Percentiles rank a stretch among this genome's conserved stretches.
Conservation (phyloP, 2,888 invertebrate genomes). For the Notodonta dromedarius region DNA sequence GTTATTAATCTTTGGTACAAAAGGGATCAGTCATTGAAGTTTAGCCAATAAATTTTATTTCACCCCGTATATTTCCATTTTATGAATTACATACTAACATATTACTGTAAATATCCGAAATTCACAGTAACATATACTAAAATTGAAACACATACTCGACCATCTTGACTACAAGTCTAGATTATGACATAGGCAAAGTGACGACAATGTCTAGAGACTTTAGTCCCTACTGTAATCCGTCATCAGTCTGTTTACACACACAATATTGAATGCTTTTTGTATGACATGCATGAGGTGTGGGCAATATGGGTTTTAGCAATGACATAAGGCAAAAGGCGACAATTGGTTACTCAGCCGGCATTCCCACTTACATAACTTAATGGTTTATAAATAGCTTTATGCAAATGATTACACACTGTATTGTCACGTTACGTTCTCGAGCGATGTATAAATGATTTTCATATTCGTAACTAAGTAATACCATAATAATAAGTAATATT, state of each 20-base stretch:
- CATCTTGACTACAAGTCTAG: too few species aligned
- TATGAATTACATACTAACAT: too few species aligned
- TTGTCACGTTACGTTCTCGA: constrained; percentile 8
- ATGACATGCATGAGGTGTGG: constrained; percentile 20
- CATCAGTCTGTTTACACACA: not conserved
- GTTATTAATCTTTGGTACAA: too few species aligned
- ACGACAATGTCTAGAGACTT: not conserved
- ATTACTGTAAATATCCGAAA: too few species aligned
- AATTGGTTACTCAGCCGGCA: constrained; percentile 59
- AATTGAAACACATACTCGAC: too few species aligned
- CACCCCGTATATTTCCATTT: too few species aligned
- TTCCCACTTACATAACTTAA: constrained; percentile 68
- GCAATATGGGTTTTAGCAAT: constrained; percentile 48
- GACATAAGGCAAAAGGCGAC: constrained; percentile 43
- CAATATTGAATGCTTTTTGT: not conserved
- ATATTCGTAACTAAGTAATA: not conserved
- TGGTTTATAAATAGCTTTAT: constrained; percentile 40
- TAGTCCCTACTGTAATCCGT: not conserved
- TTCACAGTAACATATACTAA: too few species aligned
- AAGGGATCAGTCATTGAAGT: too few species aligned
- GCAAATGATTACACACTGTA: constrained; percentile 20
- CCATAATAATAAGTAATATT: constrained; percentile 3
- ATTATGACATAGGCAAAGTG: too few species aligned
- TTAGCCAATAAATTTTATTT: too few species aligned
- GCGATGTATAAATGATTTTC: not conserved